Conservation (phyloP, 53 echinoderm and acorn worm genomes). For the Actinopyga echinites region DNA sequence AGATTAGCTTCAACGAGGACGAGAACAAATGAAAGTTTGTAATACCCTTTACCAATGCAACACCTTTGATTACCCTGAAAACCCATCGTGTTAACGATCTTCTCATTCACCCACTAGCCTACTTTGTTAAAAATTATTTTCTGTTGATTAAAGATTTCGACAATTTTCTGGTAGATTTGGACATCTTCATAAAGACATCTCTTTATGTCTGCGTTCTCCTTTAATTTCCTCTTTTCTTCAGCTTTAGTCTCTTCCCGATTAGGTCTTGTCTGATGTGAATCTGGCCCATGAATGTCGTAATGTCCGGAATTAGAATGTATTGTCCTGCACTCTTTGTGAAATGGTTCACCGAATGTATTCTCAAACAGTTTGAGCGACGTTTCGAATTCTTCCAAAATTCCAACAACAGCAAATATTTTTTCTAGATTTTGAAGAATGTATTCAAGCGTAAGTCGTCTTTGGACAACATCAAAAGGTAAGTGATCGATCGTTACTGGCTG, state of each 20-base stretch:
- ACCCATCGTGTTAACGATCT: too few species aligned
- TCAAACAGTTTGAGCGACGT: conserved; percentile 17
- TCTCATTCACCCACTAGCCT: too few species aligned
- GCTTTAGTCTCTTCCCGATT: background rate
- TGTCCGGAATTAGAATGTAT: background rate
- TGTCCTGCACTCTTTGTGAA: background rate
- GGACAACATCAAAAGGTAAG: background rate
- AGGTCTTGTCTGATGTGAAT: background rate
- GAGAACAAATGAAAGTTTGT: too few species aligned
- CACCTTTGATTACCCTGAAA: too few species aligned
- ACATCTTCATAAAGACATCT: conserved; percentile 18
- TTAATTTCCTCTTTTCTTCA: conserved; percentile 1
- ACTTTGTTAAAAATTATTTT: too few species aligned
- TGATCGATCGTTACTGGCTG: background rate
- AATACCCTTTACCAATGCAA: too few species aligned
- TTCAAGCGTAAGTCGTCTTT: background rate
- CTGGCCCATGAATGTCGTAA: background rate
- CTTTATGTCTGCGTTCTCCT: background rate
- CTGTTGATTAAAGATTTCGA: background rate
- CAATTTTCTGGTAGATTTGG: background rate
- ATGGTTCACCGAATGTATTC: background rate
- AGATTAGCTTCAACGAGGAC: too few species aligned
- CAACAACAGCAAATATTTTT: conserved; percentile 24
- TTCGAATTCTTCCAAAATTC: conserved; percentile 1
- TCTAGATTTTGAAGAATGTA: conserved; percentile 4